Conservation (phyloP, 2,888 invertebrate species). For the Conomelus anceps region DNA sequence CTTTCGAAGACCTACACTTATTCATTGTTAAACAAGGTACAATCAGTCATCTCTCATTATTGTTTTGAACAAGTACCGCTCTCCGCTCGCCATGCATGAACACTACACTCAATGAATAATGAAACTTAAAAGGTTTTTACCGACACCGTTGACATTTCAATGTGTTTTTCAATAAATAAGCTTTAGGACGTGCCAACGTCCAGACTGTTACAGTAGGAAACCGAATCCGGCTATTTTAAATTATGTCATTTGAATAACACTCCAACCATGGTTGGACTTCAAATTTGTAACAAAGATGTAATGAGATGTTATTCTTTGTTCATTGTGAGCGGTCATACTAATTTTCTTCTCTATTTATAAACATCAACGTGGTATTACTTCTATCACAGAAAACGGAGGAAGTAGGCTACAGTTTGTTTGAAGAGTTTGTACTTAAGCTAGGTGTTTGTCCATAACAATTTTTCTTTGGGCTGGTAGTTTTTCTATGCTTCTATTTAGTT, state of each 20-base stretch:
- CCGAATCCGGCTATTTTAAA: not conserved
- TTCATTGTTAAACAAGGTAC: not conserved
- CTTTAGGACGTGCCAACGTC: not conserved
- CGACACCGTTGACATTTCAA: not conserved
- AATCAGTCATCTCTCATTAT: not conserved
- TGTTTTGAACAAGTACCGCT: not conserved
- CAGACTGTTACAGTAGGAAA: not conserved
- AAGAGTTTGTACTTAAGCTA: too few relatives aligned
- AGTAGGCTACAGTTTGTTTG: too few relatives aligned
- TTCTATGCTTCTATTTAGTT: not conserved
- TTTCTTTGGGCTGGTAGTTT: too few relatives aligned
- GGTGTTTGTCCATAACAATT: too few relatives aligned
- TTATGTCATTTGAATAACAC: not conserved
- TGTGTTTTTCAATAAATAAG: not conserved
- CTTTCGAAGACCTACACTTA: not conserved
- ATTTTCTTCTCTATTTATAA: not conserved
- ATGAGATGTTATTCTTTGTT: not conserved
- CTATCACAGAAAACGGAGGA: too few relatives aligned
- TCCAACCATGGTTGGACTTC: not conserved
- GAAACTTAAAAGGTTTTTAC: not conserved
- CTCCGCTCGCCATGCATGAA: too few relatives aligned
- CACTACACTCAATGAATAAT: not conserved
- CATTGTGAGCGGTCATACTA: not conserved
- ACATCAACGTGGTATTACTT: not conserved
- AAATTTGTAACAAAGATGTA: not conserved